Percentiles rank a stretch among this genome's conserved stretches.
Conservation (phyloP, 2,797 vertebrate genomes). For the Danio aesculapii region DNA sequence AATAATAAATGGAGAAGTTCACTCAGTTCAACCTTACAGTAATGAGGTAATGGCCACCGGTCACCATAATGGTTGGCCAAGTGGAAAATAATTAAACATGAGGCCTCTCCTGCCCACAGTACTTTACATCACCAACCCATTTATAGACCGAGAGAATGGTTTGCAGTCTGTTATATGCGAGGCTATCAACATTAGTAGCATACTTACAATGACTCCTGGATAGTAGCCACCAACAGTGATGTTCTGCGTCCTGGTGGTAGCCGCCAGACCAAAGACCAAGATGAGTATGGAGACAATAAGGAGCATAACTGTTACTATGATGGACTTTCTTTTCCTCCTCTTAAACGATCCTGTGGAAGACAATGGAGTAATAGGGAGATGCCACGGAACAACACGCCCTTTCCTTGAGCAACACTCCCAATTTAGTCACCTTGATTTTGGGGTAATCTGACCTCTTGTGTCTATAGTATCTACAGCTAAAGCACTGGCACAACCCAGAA, state of each 20-base stretch:
- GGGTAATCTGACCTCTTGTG: not conserved
- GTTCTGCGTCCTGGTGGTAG: slow-evolving; percentile 97
- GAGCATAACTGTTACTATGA: slow-evolving; percentile 92
- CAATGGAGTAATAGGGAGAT: slow-evolving; percentile 3
- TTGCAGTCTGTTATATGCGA: not conserved
- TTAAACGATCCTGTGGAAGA: slow-evolving; percentile 88
- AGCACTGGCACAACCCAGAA: slow-evolving; percentile 30
- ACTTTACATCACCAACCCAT: slow-evolving; percentile 26
- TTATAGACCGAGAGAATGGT: not conserved
- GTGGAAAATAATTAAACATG: slow-evolving; percentile 14
- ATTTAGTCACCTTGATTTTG: slow-evolving; percentile 1
- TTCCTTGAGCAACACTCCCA: not conserved
- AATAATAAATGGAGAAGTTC: slow-evolving; percentile 73
- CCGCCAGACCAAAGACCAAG: slow-evolving; percentile 93
- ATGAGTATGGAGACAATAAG: slow-evolving; percentile 95
- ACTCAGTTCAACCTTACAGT: not conserved
- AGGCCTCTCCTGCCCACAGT: slow-evolving; percentile 1
- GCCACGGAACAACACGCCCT: slow-evolving; percentile 24
- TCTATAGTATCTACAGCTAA: not conserved
- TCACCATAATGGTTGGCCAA: slow-evolving; percentile 10
- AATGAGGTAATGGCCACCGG: slow-evolving; percentile 29
- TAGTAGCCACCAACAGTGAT: slow-evolving; percentile 98
- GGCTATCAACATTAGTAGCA: not conserved
- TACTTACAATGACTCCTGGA: slow-evolving; percentile 97
- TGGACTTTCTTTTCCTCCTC: slow-evolving; percentile 95